A percentile compares a stretch with the other conserved stretches of the same genome.
phyloP scores from a whole-genome alignment of 2,888 invertebrate species.

The Luperina nickerlii region DNA sequence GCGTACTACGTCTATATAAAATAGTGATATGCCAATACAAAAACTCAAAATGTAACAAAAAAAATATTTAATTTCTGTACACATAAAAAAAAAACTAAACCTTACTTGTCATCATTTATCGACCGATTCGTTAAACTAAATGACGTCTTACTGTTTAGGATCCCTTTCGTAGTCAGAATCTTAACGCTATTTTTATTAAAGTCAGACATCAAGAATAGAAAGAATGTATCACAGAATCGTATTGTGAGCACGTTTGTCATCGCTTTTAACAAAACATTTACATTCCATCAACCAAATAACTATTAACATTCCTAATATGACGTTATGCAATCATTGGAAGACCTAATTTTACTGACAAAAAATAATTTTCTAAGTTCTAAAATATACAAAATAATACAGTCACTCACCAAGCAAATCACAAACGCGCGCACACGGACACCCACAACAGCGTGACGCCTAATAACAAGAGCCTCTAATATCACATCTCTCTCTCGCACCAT shows the following conservation, averaged over 20 bases:
- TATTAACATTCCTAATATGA: constrained; percentile 6
- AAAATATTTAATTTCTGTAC: constrained; percentile 53
- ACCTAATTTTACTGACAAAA: constrained; percentile 1
- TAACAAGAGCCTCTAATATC: constrained; percentile 49
- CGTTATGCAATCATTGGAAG: constrained; percentile 28
- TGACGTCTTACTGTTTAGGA: constrained; percentile 39
- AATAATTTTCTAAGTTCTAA: neutral
- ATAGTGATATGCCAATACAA: constrained; percentile 61
- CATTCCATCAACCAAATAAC: neutral
- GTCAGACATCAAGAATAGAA: constrained; percentile 39
- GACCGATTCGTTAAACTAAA: constrained; percentile 36
- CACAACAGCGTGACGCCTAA: constrained; percentile 43
- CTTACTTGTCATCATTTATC: constrained; percentile 49
- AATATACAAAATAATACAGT: neutral
- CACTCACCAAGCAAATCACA: constrained; percentile 17
- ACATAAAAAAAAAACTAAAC: constrained; percentile 55
- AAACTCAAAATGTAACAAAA: constrained; percentile 53
- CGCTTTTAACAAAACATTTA: constrained; percentile 15
- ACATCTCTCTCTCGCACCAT: constrained; percentile 9
- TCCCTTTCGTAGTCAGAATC: constrained; percentile 34
- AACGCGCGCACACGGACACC: constrained; percentile 46
- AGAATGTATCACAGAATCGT: constrained; percentile 57
- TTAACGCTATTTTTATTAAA: constrained; percentile 39
- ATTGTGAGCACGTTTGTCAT: constrained; percentile 39
- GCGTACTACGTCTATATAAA: constrained; percentile 34